These are phyloP conservation scores for Gadus macrocephalus DNA, from an alignment of 2,113 vertebrate species.

Conservation along the genomic window DNA sequence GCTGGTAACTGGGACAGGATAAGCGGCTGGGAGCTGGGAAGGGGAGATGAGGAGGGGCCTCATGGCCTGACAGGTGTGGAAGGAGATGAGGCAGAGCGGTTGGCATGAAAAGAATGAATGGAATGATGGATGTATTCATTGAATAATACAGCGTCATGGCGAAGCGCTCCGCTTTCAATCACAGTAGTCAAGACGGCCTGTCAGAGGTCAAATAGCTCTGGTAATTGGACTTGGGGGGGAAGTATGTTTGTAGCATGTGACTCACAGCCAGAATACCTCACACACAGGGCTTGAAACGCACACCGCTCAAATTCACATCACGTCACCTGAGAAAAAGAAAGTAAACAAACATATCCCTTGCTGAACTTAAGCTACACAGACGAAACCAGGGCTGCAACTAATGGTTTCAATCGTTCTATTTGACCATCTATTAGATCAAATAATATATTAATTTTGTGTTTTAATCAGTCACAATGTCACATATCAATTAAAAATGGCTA, in stretches of 20 bases:
- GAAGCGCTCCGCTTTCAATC: not conserved
- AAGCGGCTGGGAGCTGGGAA: not conserved
- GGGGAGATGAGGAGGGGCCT: too few species aligned
- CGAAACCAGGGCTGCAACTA: too few species aligned
- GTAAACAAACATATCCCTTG: not conserved
- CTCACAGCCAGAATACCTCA: slow-evolving; percentile 16
- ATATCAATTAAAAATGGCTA: too few species aligned
- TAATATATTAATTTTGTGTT: too few species aligned
- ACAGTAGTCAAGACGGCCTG: not conserved
- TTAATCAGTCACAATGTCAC: too few species aligned
- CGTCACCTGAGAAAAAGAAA: not conserved
- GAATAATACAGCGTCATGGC: not conserved
- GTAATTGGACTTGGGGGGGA: slow-evolving; percentile 35
- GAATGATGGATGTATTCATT: not conserved
- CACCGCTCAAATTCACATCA: not conserved
- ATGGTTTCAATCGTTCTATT: too few species aligned
- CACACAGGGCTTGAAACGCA: not conserved
- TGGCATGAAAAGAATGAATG: not conserved
- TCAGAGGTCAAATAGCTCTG: slow-evolving; percentile 18
- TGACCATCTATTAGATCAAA: too few species aligned
- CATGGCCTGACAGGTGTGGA: too few species aligned
- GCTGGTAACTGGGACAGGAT: too few species aligned
- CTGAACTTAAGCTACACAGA: not conserved
- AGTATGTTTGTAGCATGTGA: slow-evolving; percentile 16
- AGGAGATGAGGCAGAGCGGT: not conserved